Percentiles rank a stretch among this genome's conserved stretches.
phyloP scores from a whole-genome alignment of 2,888 invertebrate species.

The Monopis laevigella region DNA sequence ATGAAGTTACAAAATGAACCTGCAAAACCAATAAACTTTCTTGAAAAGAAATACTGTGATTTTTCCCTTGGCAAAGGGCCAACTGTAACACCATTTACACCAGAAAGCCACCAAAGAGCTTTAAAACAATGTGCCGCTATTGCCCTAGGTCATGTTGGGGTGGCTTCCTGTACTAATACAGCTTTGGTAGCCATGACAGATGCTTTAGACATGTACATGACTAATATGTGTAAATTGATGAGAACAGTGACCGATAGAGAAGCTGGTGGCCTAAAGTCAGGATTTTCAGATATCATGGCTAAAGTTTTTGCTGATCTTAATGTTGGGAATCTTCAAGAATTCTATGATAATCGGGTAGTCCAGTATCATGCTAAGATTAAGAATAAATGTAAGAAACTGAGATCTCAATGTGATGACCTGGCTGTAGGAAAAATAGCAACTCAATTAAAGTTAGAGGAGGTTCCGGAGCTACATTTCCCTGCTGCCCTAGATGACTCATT shows the following conservation, averaged over 20 bases:
- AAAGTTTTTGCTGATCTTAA: conserved; percentile 55
- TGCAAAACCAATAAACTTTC: conserved; percentile 44
- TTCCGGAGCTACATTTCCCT: conserved; percentile 64
- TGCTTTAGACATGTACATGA: conserved; percentile 45
- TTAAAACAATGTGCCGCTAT: conserved; percentile 54
- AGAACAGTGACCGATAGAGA: conserved; percentile 49
- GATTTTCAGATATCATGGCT: conserved; percentile 54
- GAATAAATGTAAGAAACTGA: conserved; percentile 38
- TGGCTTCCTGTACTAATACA: conserved; percentile 44
- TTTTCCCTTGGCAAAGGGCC: conserved; percentile 54
- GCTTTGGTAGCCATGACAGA: conserved; percentile 47
- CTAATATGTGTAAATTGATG: conserved; percentile 52
- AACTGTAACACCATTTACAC: conserved; percentile 48
- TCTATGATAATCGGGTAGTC: conserved; percentile 49
- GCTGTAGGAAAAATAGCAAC: conserved; percentile 44
- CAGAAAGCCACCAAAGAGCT: conserved; percentile 53
- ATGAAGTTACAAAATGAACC: conserved; percentile 40
- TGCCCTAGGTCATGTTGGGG: conserved; percentile 49
- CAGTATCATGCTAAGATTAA: conserved; percentile 46
- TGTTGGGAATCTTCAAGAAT: conserved; percentile 49
- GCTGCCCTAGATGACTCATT: conserved; percentile 58
- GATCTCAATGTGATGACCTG: conserved; percentile 38
- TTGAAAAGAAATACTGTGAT: conserved; percentile 50
- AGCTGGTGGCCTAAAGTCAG: conserved; percentile 45
- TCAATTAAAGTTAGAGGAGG: conserved; percentile 52